phyloP scores from a whole-genome alignment of 2,113 vertebrate species.

The Phyllostomus discolor region DNA sequence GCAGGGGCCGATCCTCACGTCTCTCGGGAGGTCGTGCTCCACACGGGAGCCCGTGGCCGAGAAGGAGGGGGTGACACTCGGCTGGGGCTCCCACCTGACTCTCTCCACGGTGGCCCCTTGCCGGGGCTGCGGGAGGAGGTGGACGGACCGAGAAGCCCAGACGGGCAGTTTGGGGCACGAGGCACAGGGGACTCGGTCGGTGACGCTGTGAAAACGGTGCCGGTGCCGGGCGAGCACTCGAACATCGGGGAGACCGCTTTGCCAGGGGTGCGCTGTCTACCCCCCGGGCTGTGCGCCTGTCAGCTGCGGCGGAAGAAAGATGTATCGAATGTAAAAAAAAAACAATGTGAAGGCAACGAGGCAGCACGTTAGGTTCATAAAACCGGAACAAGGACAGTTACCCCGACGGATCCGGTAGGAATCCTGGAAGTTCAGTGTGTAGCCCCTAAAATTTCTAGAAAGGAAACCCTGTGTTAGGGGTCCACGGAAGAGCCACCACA shows the following conservation, averaged over 20 bases:
- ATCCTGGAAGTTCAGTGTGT: not conserved
- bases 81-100: not conserved
- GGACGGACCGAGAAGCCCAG: too few relatives aligned
- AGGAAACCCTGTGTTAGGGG: not conserved
- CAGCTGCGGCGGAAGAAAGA: not conserved
- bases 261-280: not conserved
- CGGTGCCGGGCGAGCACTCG: too few relatives aligned
- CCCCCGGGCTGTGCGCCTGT: not conserved
- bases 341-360: not conserved
- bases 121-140: too few relatives aligned
- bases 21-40: not conserved
- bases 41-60: not conserved
- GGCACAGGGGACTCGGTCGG: too few relatives aligned
- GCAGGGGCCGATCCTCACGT: accelerated
- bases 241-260: not conserved
- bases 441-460: not conserved
- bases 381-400: not conserved
- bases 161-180: too few relatives aligned
- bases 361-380: not conserved
- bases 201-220: too few relatives aligned
- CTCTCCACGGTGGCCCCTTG: not conserved
- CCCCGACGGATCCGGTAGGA: not conserved
- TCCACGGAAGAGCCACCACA: not conserved
- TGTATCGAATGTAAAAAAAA: not conserved
- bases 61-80: not conserved